Conservation (phyloP, 2,888 invertebrate species). For the Operophtera brumata region DNA sequence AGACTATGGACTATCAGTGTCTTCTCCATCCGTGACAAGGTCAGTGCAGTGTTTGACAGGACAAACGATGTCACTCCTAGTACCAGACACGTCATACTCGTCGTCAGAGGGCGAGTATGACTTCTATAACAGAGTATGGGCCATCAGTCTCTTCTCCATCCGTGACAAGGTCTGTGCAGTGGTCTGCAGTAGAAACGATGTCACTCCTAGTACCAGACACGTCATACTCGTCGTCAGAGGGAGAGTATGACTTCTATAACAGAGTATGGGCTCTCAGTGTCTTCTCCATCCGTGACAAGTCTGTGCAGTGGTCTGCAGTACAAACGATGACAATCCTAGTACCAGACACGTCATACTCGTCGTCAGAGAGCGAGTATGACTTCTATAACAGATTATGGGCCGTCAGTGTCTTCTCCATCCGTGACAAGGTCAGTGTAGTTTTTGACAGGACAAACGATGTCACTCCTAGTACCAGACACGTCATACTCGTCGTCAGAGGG, state of each 20-base stretch:
- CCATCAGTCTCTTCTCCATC: slow-evolving; percentile 48
- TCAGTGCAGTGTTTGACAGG: slow-evolving; percentile 53
- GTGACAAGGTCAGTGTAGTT: slow-evolving; percentile 61
- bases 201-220: slow-evolving; percentile 91
- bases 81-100: slow-evolving; percentile 97
- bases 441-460: slow-evolving; percentile 73
- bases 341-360: slow-evolving; percentile 97
- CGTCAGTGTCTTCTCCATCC: slow-evolving; percentile 44
- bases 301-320: slow-evolving; percentile 49
- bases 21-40: slow-evolving; percentile 57
- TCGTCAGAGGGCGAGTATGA: slow-evolving; percentile 98
- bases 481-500: slow-evolving; percentile 99
- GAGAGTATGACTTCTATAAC: slow-evolving; percentile 97
- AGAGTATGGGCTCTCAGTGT: slow-evolving; percentile 82
- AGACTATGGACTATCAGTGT: slow-evolving; percentile 82
- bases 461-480: slow-evolving; percentile 90
- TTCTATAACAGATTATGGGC: slow-evolving; percentile 94
- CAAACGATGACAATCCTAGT: slow-evolving; percentile 84
- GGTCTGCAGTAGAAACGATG: slow-evolving; percentile 69
- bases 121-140: slow-evolving; percentile 94
- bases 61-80: slow-evolving; percentile 83
- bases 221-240: slow-evolving; percentile 98
- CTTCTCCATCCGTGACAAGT: slow-evolving; percentile 57
- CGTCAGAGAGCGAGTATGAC: slow-evolving; percentile 97
- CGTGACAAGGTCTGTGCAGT: slow-evolving; percentile 61